Conservation (phyloP, 2,888 invertebrate species). For the Pandemis heparana region DNA sequence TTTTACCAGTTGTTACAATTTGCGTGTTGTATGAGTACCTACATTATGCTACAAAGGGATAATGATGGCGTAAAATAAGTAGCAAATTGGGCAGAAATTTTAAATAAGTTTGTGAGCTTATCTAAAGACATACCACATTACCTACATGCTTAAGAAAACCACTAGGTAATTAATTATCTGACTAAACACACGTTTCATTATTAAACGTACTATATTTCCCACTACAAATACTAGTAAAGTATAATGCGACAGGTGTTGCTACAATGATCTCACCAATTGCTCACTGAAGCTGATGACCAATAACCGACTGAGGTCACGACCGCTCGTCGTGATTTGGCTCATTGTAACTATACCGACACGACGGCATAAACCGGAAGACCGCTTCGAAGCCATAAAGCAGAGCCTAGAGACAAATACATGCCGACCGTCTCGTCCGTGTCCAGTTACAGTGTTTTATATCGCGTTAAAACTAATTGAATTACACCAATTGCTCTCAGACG, state of each 20-base stretch:
- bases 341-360: conserved; percentile 35
- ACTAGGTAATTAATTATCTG: neutral
- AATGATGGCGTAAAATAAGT: too few species aligned
- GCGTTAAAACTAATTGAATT: conserved; percentile 21
- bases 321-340: conserved; percentile 41
- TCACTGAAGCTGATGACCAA: conserved; percentile 71
- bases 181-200: conserved; percentile 8
- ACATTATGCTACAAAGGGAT: too few species aligned
- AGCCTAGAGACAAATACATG: conserved; percentile 1
- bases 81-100: neutral
- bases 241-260: conserved; percentile 58
- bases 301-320: conserved; percentile 70
- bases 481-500: conserved; percentile 15
- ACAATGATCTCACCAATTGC: conserved; percentile 80
- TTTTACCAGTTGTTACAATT: too few species aligned
- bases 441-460: conserved; percentile 7
- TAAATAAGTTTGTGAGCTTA: neutral
- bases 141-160: neutral
- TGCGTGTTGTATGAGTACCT: too few species aligned
- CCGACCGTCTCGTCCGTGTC: neutral
- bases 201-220: conserved; percentile 21
- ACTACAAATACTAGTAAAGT: conserved; percentile 47
- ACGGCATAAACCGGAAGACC: conserved; percentile 41
- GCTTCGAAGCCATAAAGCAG: conserved; percentile 23
- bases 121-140: neutral